These are phyloP conservation scores for Atlantisia rogersi DNA, from an alignment of 2,113 vertebrate genomes.

Conservation along the genomic window DNA sequence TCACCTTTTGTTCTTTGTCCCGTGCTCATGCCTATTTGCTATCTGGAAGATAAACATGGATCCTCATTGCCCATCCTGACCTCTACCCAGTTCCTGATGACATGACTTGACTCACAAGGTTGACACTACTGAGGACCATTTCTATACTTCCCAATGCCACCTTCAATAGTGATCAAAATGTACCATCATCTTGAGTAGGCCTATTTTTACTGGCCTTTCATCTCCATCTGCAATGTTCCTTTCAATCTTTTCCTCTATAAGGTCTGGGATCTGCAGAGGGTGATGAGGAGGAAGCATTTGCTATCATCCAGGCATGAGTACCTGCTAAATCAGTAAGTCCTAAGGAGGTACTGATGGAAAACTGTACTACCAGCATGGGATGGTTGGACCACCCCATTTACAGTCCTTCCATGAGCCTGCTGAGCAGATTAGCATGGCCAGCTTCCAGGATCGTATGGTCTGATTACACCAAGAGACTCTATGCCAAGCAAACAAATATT, in stretches of 20 bases:
- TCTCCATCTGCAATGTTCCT: not conserved
- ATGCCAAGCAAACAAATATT: slow-evolving; percentile 6
- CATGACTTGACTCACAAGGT: accelerated
- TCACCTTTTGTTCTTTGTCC: not conserved
- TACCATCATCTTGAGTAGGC: not conserved
- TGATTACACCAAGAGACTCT: not conserved
- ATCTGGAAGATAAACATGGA: not conserved
- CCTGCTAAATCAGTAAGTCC: not conserved
- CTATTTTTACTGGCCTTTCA: not conserved
- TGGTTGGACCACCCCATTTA: not conserved
- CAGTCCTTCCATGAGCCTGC: not conserved
- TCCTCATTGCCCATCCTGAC: not conserved
- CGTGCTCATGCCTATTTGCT: not conserved
- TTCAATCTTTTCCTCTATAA: not conserved
- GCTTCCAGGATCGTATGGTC: not conserved
- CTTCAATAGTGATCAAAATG: not conserved
- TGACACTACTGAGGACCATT: not conserved
- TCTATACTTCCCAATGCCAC: not conserved
- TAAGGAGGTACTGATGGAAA: not conserved
- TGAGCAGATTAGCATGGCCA: not conserved
- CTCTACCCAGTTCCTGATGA: not conserved
- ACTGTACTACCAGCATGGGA: not conserved
- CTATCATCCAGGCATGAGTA: not conserved
- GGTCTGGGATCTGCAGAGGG: not conserved
- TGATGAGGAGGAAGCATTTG: not conserved